Evolutionary conservation across 2,113 vertebrate species (phyloP), one percentile per base, ranked within the genome.

Genomic region (Morone saxatilis): DNA sequence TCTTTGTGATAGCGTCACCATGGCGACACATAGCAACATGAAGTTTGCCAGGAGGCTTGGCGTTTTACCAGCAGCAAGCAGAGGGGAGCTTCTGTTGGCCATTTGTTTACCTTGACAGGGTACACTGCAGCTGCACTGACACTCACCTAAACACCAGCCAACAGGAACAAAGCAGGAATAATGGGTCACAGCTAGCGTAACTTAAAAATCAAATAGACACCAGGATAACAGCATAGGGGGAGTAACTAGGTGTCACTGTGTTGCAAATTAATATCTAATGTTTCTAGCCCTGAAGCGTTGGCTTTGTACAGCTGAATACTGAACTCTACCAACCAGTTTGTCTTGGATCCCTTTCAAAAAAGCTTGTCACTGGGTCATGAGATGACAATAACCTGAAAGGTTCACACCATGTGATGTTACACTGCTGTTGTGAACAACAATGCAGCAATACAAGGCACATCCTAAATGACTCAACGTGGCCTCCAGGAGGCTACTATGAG

Each of bases 1-100:
- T 91, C 80, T 95, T 94, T 94, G 93, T 95, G 85, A 92, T 85
- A 89, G 86, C 17, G 85, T 95, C 90, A 54, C 94, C 88, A 92
- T 95, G 92, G 91, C 31, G 85, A 94, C 91, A 62, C 85, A 84
- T 43, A 76, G 88, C 90, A 92, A 94, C 93, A 88, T 71, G 73
- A 88, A 91, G 90, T 92, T 92, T 82, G 84, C 85, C 48, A 51
- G 76, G 69, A 88, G 86, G 89, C 85, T 83, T 87, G 90, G 81
- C 82, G 74, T 76, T 92, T 51, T 17, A 87, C 86, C 88, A 90
- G 88, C 78, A 80, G 72, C 70, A 5, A 76, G 67, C 71, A 51
- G 81, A 75, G 56, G 72, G 80, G 47, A 16, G 83, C 86, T 83
- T 88, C 86, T 91, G 81, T 74, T 69, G 76, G 71, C 81, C 81